phyloP scores from a whole-genome alignment of 2,113 vertebrate genomes.

The Acanthisitta chloris region DNA sequence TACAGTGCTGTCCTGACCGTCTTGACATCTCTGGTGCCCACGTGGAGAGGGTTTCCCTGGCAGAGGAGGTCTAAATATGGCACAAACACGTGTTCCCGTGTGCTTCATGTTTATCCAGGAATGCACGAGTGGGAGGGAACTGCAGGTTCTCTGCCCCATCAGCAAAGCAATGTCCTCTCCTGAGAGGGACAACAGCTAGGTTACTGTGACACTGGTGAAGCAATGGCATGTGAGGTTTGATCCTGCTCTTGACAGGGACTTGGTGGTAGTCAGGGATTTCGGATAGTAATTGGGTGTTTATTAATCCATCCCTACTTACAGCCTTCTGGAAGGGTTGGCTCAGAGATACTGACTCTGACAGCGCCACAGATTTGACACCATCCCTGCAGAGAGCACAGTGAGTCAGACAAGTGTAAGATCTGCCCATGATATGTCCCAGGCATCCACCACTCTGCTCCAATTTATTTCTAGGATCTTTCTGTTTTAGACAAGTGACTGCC shows the following conservation, averaged over 20 bases:
- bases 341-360: fast-evolving
- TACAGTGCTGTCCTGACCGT: fast-evolving
- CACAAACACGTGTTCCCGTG: neutral
- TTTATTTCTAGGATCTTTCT: neutral
- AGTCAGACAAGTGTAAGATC: neutral
- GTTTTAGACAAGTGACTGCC: neutral
- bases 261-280: neutral
- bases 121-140: fast-evolving
- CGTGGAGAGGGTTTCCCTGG: neutral
- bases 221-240: neutral
- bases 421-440: neutral
- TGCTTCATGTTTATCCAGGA: neutral
- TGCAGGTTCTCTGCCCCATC: neutral
- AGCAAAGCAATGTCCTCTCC: fast-evolving
- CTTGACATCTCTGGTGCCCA: neutral
- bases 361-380: fast-evolving
- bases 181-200: fast-evolving
- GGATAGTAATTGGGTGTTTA: neutral
- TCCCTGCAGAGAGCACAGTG: neutral
- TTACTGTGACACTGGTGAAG: neutral
- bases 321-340: neutral
- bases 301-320: neutral
- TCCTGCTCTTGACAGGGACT: neutral
- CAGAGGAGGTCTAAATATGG: neutral
- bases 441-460: neutral